A percentile compares a stretch with the other conserved stretches of the same genome.
phyloP scores from a whole-genome alignment of 2,888 invertebrate genomes.

The Minunthozetes semirufus region DNA sequence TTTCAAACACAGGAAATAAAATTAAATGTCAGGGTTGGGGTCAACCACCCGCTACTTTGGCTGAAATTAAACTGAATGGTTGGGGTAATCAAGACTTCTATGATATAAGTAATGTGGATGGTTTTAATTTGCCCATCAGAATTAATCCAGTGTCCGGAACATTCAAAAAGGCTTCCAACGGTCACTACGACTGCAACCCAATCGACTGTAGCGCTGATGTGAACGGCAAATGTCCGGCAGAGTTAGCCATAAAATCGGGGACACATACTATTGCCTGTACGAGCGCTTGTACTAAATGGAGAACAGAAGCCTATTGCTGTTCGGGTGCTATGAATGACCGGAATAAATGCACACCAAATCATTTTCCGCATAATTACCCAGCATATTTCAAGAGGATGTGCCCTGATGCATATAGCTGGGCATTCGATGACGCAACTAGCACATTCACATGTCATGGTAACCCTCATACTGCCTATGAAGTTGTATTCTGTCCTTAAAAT shows the following conservation, averaged over 20 bases:
- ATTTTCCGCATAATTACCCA: slow-evolving; percentile 48
- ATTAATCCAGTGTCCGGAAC: slow-evolving; percentile 28
- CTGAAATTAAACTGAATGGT: slow-evolving; percentile 51
- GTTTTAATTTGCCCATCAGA: slow-evolving; percentile 50
- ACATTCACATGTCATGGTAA: slow-evolving; percentile 50
- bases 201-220: slow-evolving; percentile 46
- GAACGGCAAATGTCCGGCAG: slow-evolving; percentile 49
- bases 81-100: slow-evolving; percentile 51
- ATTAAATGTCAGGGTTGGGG: slow-evolving; percentile 51
- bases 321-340: slow-evolving; percentile 49
- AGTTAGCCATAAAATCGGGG: slow-evolving; percentile 42
- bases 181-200: not conserved
- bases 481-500: slow-evolving; percentile 21
- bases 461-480: not conserved
- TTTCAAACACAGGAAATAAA: slow-evolving; percentile 46
- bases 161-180: slow-evolving; percentile 45
- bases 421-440: slow-evolving; percentile 54
- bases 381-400: slow-evolving; percentile 52
- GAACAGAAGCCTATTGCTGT: slow-evolving; percentile 53
- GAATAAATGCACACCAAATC: slow-evolving; percentile 47
- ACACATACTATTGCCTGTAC: slow-evolving; percentile 49
- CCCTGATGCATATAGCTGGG: slow-evolving; percentile 55
- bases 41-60: slow-evolving; percentile 50
- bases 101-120: slow-evolving; percentile 53
- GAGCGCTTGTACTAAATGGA: slow-evolving; percentile 52